Conservation (phyloP, 2,797 vertebrate species). For the Galago senegalensis region DNA sequence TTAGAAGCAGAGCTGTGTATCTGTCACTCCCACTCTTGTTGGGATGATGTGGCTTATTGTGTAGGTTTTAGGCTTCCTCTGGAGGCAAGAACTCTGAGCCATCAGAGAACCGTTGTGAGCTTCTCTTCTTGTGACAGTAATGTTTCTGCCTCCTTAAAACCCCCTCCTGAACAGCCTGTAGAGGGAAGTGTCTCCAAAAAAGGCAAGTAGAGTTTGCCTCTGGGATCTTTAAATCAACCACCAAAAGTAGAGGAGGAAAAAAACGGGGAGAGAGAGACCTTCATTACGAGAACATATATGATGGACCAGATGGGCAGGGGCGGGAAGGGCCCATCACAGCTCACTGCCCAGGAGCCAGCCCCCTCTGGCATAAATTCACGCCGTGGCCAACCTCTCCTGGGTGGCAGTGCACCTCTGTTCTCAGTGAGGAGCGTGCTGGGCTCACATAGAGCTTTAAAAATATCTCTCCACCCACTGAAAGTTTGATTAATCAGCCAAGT, state of each 20-base stretch:
- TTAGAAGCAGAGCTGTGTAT: background rate
- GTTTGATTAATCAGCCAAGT: slow-evolving; percentile 66
- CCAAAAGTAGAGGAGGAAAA: background rate
- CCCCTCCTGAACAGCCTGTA: slow-evolving; percentile 79
- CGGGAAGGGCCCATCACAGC: background rate
- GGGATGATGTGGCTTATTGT: background rate
- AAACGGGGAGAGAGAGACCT: background rate
- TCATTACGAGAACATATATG: background rate
- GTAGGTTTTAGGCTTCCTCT: slow-evolving; percentile 20
- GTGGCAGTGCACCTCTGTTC: slow-evolving; percentile 1
- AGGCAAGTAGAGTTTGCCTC: slow-evolving; percentile 70
- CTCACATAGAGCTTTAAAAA: slow-evolving; percentile 79
- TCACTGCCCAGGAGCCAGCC: background rate
- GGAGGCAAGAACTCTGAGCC: slow-evolving; percentile 48
- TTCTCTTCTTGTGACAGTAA: slow-evolving; percentile 78
- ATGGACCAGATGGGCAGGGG: background rate
- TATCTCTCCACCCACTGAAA: slow-evolving; percentile 77
- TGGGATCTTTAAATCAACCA: slow-evolving; percentile 43
- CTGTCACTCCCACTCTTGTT: background rate
- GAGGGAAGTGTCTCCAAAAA: slow-evolving; percentile 84
- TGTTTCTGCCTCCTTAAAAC: slow-evolving; percentile 83
- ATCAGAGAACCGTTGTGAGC: slow-evolving; percentile 78
- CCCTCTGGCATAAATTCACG: background rate
- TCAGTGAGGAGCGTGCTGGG: background rate
- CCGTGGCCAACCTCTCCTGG: background rate